phyloP scores from a whole-genome alignment of 2,888 invertebrate genomes.

The Drosophila suboccidentalis region DNA sequence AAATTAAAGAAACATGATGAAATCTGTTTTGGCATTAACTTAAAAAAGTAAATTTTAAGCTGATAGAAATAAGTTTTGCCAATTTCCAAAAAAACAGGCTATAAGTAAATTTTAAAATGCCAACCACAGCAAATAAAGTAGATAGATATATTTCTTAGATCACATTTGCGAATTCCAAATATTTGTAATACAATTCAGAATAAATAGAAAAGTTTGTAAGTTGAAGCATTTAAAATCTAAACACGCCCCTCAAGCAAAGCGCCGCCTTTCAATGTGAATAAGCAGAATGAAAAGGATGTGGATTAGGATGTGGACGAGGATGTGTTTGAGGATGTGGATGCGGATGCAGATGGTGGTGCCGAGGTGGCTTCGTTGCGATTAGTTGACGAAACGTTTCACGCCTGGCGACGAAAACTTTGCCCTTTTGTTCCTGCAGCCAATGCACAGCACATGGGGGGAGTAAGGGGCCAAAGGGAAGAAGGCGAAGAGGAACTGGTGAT shows the following conservation, averaged over 20 bases:
- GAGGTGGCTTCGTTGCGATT: conserved; percentile 65
- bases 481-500: background rate
- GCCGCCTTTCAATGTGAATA: conserved; percentile 21
- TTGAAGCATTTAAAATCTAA: conserved; percentile 49
- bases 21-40: too few species aligned
- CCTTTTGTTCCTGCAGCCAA: conserved; percentile 60
- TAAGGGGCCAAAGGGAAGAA: background rate
- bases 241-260: conserved; percentile 39
- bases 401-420: conserved; percentile 75
- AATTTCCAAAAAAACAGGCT: too few species aligned
- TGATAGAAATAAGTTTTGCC: too few species aligned
- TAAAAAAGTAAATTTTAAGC: too few species aligned
- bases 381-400: conserved; percentile 83
- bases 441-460: background rate
- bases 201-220: background rate
- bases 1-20: too few species aligned
- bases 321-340: conserved; percentile 16
- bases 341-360: conserved; percentile 23
- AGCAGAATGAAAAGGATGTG: conserved; percentile 4
- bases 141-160: too few species aligned
- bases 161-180: too few species aligned
- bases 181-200: background rate
- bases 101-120: too few species aligned
- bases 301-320: conserved; percentile 7
- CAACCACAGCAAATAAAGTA: too few species aligned